A percentile compares a stretch with the other conserved stretches of the same genome.
These are phyloP conservation scores for Crypturellus tataupa DNA, from an alignment of 2,797 vertebrate genomes.

Conservation along the genomic window DNA sequence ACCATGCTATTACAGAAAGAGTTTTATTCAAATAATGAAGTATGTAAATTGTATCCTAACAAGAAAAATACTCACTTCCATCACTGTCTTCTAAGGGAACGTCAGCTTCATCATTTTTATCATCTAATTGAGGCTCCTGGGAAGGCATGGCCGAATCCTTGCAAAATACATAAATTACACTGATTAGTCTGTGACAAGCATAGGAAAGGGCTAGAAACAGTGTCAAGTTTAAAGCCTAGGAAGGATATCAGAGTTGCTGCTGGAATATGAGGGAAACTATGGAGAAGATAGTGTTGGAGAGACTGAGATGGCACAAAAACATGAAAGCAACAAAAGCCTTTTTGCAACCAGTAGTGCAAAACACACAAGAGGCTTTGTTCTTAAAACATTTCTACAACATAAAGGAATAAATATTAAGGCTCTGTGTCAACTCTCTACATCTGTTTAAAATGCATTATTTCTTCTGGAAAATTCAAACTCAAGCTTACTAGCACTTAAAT, in stretches of 20 bases:
- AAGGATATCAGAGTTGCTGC: background rate
- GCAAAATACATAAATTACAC: background rate
- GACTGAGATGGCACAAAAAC: background rate
- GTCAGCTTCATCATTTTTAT: slow-evolving; percentile 88
- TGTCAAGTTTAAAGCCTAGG: background rate
- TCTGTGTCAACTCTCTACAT: background rate
- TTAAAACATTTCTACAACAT: background rate
- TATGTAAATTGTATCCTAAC: fast-evolving
- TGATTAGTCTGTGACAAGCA: background rate
- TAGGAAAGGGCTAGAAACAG: background rate
- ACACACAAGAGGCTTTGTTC: background rate
- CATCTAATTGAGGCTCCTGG: slow-evolving; percentile 93
- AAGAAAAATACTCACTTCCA: slow-evolving; percentile 85
- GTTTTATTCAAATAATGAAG: background rate
- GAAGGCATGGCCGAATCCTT: slow-evolving; percentile 99
- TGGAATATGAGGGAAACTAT: background rate
- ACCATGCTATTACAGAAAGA: background rate
- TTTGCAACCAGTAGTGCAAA: background rate
- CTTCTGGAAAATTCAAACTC: background rate
- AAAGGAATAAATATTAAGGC: background rate
- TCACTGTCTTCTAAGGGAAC: slow-evolving; percentile 90
- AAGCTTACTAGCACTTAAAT: background rate
- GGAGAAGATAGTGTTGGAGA: background rate
- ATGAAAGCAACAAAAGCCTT: background rate
- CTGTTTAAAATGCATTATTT: background rate